Evolutionary conservation across 2,888 invertebrate genomes (phyloP).

Genomic region (Scotopteryx bipunctaria): DNA sequence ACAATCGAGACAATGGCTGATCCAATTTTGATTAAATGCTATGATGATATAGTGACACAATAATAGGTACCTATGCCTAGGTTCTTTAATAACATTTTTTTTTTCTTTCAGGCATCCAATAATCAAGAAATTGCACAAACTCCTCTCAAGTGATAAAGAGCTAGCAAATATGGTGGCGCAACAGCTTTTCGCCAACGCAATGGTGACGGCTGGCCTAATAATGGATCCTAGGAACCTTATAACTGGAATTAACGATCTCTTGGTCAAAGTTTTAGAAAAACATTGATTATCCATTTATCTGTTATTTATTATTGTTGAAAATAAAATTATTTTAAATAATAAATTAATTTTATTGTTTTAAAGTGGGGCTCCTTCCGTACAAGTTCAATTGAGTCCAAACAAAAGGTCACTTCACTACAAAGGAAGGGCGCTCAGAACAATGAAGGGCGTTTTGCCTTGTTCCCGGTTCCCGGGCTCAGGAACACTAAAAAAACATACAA

Average conservation of each 20-base stretch:
- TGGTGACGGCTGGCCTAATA: slow-evolving; percentile 97
- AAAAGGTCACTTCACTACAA: too few relatives aligned
- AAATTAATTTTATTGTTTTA: too few relatives aligned
- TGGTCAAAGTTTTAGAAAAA: slow-evolving; percentile 91
- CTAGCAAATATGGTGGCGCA: slow-evolving; percentile 92
- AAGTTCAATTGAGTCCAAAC: too few relatives aligned
- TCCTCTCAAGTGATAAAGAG: slow-evolving; percentile 89
- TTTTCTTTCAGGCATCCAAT: slow-evolving; percentile 89
- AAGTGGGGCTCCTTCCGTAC: too few relatives aligned
- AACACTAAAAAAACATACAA: too few relatives aligned
- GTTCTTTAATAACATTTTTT: slow-evolving; percentile 2
- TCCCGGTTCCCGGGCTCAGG: too few relatives aligned
- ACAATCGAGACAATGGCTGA: neutral
- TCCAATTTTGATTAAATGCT: neutral
- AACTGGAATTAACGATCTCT: slow-evolving; percentile 92
- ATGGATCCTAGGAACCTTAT: slow-evolving; percentile 95
- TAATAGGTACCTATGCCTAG: too few relatives aligned
- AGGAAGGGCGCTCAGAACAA: too few relatives aligned
- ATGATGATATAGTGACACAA: slow-evolving; percentile 29
- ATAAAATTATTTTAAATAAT: slow-evolving; percentile 2
- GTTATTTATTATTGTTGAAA: slow-evolving; percentile 16
- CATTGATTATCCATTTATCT: slow-evolving; percentile 62
- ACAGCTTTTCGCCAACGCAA: slow-evolving; percentile 96
- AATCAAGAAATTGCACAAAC: slow-evolving; percentile 92
- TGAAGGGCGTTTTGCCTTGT: too few relatives aligned